These are phyloP conservation scores for Belonocnema kinseyi DNA, from an alignment of 1,140 invertebrate genomes.

Conservation along the genomic window DNA sequence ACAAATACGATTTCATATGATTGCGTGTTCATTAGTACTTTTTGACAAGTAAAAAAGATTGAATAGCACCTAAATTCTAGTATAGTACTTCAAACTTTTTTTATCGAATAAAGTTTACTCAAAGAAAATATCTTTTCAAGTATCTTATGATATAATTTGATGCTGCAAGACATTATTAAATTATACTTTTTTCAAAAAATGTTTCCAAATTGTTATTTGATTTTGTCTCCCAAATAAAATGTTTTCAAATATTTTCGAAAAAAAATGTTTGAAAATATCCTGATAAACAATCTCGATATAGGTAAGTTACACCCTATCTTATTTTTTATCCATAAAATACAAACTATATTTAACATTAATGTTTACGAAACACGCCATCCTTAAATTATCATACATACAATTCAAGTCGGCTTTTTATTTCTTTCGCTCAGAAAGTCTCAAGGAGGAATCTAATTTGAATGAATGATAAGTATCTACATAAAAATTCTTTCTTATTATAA, in stretches of 20 bases:
- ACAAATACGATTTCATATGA: constrained; percentile 30
- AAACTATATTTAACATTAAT: constrained; percentile 38
- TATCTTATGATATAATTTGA: background rate
- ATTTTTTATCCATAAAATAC: background rate
- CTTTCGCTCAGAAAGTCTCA: background rate
- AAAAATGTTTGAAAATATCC: background rate
- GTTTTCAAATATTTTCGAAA: background rate
- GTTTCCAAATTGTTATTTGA: too few relatives aligned
- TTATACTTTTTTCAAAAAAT: too few relatives aligned
- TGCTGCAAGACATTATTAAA: too few relatives aligned
- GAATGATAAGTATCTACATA: background rate
- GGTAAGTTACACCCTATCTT: background rate
- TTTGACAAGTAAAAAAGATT: background rate
- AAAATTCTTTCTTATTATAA: background rate
- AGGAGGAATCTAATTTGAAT: constrained; percentile 1
- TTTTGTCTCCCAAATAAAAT: too few relatives aligned
- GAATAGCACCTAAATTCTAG: background rate
- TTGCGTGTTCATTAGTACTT: constrained; percentile 20
- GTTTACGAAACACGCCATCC: constrained; percentile 41
- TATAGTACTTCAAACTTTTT: background rate
- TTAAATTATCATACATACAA: constrained; percentile 37
- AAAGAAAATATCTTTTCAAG: background rate
- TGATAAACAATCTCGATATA: background rate
- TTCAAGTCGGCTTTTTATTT: constrained; percentile 7
- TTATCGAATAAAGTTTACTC: background rate